Base-by-base conservation (phyloP, 2,888 invertebrate species). In the Cylloceria caligata region DNA sequence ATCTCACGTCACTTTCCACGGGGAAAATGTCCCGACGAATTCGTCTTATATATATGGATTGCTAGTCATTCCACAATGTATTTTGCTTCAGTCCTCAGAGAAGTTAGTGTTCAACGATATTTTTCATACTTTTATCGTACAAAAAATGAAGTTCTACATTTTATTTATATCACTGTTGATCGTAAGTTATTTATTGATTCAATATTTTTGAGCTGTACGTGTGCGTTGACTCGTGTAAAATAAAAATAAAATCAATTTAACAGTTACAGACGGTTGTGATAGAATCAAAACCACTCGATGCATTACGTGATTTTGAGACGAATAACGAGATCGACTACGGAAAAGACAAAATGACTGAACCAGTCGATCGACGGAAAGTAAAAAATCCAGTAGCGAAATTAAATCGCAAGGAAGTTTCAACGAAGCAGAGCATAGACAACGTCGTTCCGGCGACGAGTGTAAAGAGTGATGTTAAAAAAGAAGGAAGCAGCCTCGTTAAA, bases 221-320 rank as follows among this genome's bases (percentile, higher is more conserved):
- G 19, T 16, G 34, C 6, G 16, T 19, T 62, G 16, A 60, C 16
- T 19, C 7, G 16, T 36, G 34, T 4, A 7, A 52, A 13, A 21
- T 0, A 52, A 19, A 36, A 72, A 45, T 27, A 11, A n/a, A 60
- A 19, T 52, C 1, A 13, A 36, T 11, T 36, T 57, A 19, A 24
- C 62, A n/a, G 60, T 64, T 72, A 39, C 36, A 81, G 81, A 30
- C 11, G 19, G 36, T 9, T 11, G 45, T 49, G 27, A 71, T 84
- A 3, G 69, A 83, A 55, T 80, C 87, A 9, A 87, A 86, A 19
- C 88, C 90, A 11, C 0, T 87, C n/a, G 80, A 86, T 1, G 19
- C 7, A 34, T 45, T 67, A 21, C 52, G 34, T 16, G 80, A 84
- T 4, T 68, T 39, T 21, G 80, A 86, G 30, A 71, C 69, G 16